Conservation (phyloP, 2,888 invertebrate species). For the Dicycla oo region DNA sequence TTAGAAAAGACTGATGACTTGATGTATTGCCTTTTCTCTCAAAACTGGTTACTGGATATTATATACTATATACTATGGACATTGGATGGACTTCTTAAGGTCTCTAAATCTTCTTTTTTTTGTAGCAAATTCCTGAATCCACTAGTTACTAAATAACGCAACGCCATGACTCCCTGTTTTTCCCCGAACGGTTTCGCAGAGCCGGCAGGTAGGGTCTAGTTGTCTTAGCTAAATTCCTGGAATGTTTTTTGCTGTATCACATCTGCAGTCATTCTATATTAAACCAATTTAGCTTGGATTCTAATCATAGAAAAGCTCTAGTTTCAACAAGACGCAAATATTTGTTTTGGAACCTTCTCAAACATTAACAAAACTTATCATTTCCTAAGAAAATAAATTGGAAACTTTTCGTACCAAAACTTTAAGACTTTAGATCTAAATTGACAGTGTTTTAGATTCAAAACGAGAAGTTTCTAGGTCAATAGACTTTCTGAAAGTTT, state of each 20-base stretch:
- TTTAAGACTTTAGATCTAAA: conserved; percentile 27
- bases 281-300: neutral
- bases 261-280: neutral
- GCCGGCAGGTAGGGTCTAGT: neutral
- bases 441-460: conserved; percentile 40
- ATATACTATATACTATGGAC: no score
- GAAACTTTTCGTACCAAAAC: conserved; percentile 20
- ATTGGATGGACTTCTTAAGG: neutral
- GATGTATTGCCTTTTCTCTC: neutral
- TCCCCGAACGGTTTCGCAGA: neutral
- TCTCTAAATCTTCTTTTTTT: neutral
- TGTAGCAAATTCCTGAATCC: no score
- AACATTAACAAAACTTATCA: conserved; percentile 29
- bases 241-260: no score
- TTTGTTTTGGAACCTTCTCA: conserved; percentile 32
- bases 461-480: conserved; percentile 43
- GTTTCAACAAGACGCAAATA: conserved; percentile 9
- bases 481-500: conserved; percentile 35
- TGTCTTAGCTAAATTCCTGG: no score
- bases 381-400: conserved; percentile 38
- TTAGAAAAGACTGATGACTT: neutral
- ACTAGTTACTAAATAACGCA: neutral
- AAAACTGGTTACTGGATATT: no score
- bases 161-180: neutral
- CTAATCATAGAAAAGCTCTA: neutral